Base-by-base conservation (phyloP, 2,797 vertebrate genomes). In the Diplodus puntazzo region DNA sequence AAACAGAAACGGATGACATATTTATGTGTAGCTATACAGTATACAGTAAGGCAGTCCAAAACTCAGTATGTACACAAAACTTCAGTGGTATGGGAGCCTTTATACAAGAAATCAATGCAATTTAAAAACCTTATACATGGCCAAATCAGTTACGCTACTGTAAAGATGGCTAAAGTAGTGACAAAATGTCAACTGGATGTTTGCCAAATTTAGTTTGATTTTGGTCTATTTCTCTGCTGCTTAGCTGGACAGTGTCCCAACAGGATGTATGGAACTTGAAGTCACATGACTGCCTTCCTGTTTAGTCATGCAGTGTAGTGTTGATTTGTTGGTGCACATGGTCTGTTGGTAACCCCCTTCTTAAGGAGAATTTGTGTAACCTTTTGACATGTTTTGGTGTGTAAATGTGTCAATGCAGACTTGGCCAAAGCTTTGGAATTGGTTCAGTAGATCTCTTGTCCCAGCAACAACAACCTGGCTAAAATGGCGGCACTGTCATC, bases 11-110 rank as follows among this genome's bases (percentile, higher is more conserved):
- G 1, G 7, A 65, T 49, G 0, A 30, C 49, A 67, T 65, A 27
- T 48, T 59, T 34, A 62, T 77, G 39, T 81, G 46, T 27, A n/a
- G 17, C 43, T 66, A 27, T 46, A 50, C 63, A 34, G 34, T 9
- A 8, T 46, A 46, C 63, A 34, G 34, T 9, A 8, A 9, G 34
- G 34, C 46, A 48, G 46, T 48, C 17, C 16, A 18, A 9, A 34
- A 45, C 17, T 48, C 7, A 18, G 5, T 7, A 14, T 52, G 46
- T 52, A 3, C 43, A 59, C 43, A 39, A 16, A 55, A 45, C 50
- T n/a, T 65, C 42, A 30, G 55, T 11, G 42, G 25, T 34, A 21
- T 46, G 1, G 20, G 25, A 20, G 16, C 17, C 27, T 27, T 9
- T 9, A 59, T 21, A 10, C 17, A 34, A 43, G 34, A 39, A 11